Conservation (phyloP, 2,797 vertebrate species). For the Rachycentron canadum region DNA sequence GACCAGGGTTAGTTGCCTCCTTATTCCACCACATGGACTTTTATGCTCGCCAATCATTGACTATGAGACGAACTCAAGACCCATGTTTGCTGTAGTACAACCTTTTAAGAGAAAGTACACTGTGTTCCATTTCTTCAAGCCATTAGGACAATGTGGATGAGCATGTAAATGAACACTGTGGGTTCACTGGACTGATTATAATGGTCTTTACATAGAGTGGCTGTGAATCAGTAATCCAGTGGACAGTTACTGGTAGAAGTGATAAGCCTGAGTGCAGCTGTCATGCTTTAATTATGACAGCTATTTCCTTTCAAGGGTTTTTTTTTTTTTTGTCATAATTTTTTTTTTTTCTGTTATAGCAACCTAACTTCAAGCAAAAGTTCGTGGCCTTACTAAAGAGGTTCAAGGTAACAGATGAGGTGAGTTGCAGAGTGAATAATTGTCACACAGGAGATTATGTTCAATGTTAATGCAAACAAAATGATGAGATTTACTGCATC, state of each 20-base stretch:
- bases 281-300: constrained; percentile 47
- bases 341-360: constrained; percentile 70
- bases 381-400: constrained; percentile 90
- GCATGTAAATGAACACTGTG: constrained; percentile 71
- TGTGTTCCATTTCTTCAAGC: constrained; percentile 70
- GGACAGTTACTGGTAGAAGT: constrained; percentile 57
- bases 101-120: constrained; percentile 70
- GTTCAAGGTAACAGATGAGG: constrained; percentile 90
- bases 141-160: constrained; percentile 76
- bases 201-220: constrained; percentile 72
- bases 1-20: constrained; percentile 81
- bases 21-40: constrained; percentile 17
- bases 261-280: constrained; percentile 58
- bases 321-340: constrained; percentile 22
- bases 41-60: constrained; percentile 68
- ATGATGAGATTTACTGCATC: background rate
- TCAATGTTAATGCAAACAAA: constrained; percentile 35
- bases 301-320: constrained; percentile 5
- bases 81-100: constrained; percentile 52
- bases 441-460: constrained; percentile 12
- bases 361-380: constrained; percentile 91
- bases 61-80: constrained; percentile 46
- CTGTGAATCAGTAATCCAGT: constrained; percentile 77
- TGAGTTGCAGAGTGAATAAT: constrained; percentile 64
- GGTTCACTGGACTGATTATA: constrained; percentile 69